These are phyloP conservation scores for Goniozus legneri DNA, from an alignment of 1,140 invertebrate genomes.

Conservation along the genomic window DNA sequence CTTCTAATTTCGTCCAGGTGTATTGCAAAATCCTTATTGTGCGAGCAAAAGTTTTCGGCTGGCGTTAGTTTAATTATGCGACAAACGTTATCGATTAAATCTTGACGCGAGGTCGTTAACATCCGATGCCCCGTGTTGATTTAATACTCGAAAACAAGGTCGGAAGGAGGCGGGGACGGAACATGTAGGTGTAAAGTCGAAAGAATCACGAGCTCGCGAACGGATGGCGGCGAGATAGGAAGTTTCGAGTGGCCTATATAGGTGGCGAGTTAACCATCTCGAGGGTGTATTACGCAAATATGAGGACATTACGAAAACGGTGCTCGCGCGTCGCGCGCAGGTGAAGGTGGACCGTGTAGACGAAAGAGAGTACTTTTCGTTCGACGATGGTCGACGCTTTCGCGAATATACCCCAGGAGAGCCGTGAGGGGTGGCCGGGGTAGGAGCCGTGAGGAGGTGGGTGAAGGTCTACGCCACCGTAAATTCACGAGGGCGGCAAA, in stretches of 20 bases:
- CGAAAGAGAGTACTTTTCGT: background rate
- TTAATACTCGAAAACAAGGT: too few relatives aligned
- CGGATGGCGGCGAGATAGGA: background rate
- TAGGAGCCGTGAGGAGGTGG: background rate
- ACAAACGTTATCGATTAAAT: too few relatives aligned
- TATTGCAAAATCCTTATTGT: too few relatives aligned
- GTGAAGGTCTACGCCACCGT: slow-evolving; percentile 7
- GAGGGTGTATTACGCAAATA: background rate
- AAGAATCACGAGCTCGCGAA: background rate
- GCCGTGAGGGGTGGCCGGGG: background rate
- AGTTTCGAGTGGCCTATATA: too few relatives aligned
- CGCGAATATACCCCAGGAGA: background rate
- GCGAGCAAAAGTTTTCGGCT: too few relatives aligned
- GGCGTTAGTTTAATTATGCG: too few relatives aligned
- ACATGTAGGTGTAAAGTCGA: too few relatives aligned
- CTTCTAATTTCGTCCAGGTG: too few relatives aligned
- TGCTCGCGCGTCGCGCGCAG: background rate
- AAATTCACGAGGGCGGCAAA: slow-evolving; percentile 38
- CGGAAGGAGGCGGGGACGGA: too few relatives aligned
- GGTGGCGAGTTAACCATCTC: background rate
- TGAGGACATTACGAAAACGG: background rate
- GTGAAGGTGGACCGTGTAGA: too few relatives aligned
- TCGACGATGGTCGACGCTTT: background rate
- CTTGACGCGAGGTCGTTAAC: too few relatives aligned
- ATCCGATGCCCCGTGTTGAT: too few relatives aligned